Conservation (phyloP, 2,797 vertebrate species). For the Micrastur ruficollis region DNA sequence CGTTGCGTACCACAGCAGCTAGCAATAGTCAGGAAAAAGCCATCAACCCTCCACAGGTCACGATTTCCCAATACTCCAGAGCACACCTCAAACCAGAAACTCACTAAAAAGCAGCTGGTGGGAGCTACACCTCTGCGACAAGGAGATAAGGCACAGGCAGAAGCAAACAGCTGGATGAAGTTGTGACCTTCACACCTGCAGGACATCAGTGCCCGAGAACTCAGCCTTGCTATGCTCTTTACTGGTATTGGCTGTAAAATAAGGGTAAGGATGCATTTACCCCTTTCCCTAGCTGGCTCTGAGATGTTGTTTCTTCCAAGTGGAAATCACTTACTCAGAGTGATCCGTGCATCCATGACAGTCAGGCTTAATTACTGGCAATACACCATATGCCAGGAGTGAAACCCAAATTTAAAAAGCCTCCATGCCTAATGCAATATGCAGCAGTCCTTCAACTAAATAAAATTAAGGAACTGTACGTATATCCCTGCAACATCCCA, state of each 20-base stretch:
- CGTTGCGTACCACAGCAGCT: fast-evolving
- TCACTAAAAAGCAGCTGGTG: background rate
- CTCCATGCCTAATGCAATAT: background rate
- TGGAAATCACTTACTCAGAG: background rate
- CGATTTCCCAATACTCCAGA: background rate
- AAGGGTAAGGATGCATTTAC: background rate
- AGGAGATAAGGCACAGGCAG: background rate
- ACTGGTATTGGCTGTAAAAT: background rate
- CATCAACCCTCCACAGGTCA: background rate
- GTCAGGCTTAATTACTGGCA: background rate
- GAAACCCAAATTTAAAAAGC: background rate
- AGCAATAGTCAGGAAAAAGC: background rate
- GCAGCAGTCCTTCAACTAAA: background rate
- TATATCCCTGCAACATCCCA: background rate
- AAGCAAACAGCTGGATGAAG: background rate
- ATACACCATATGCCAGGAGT: background rate
- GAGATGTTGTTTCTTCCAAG: background rate
- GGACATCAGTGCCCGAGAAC: background rate
- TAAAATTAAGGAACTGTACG: background rate
- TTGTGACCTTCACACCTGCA: background rate
- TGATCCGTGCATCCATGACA: background rate
- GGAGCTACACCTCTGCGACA: background rate
- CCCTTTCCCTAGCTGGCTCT: background rate
- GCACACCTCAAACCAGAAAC: background rate
- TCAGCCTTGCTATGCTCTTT: background rate